phyloP scores from a whole-genome alignment of 1,140 invertebrate species.

The Steinernema feltiae region DNA sequence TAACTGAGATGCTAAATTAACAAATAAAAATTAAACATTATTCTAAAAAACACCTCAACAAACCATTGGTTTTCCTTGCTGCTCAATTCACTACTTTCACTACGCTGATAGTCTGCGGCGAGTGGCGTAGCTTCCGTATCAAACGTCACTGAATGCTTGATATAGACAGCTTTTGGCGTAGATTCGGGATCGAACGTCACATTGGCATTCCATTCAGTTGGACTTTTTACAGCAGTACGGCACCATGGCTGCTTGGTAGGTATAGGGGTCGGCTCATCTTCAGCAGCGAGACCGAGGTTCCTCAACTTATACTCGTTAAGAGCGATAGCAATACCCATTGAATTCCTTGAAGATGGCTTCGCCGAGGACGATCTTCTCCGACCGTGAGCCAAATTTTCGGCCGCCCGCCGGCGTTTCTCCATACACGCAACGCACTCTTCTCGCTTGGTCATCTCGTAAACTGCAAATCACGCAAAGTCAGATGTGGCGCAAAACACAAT shows the following conservation, averaged over 20 bases:
- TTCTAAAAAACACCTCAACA: not conserved
- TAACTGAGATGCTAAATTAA: not conserved
- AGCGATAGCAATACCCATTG: not conserved
- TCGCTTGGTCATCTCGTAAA: not conserved
- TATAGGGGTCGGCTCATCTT: not conserved
- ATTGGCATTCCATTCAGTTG: not conserved
- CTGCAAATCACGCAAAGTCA: no score
- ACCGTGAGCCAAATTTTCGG: no score
- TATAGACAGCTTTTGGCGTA: not conserved
- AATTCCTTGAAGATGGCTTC: not conserved
- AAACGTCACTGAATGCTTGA: no score
- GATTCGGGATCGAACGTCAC: not conserved
- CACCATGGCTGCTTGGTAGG: not conserved
- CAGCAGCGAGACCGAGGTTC: not conserved
- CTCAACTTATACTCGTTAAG: not conserved
- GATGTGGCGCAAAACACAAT: no score
- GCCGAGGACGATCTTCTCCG: not conserved
- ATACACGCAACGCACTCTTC: not conserved
- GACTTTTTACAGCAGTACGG: not conserved
- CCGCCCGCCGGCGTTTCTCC: not conserved
- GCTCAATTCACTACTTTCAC: not conserved
- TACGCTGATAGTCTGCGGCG: not conserved
- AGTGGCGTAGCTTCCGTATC: not conserved
- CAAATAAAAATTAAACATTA: not conserved
- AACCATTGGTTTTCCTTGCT: constrained; percentile 4